Base-by-base conservation (phyloP, 2,888 invertebrate species). In the Orthonychiurus folsomi region DNA sequence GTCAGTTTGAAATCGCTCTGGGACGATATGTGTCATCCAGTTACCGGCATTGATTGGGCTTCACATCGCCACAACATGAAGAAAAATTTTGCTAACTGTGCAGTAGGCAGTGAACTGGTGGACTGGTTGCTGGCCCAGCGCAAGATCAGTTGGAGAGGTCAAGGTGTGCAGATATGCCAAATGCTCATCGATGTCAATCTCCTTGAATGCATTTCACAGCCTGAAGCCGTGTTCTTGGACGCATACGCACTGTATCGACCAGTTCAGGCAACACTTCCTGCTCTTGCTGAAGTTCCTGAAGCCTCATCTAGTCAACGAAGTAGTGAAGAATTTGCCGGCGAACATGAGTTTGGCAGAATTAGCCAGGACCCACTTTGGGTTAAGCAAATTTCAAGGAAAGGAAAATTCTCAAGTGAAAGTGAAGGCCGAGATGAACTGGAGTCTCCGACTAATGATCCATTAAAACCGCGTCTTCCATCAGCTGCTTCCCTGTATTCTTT, bases 41-140 rank as follows among this genome's bases (percentile, higher is more conserved):
- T 77, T 47, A 78, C 80, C 60, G 84, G 85, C 3, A 78, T 86
- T 28, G 78, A 80, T 62, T 77, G 85, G 69, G 82, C 82, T 70
- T 83, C 81, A 20, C 84, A 85, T 73, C 79, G 89, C 65, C 85
- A 87, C 74, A 82, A 88, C 58, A 68, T 69, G 24, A 79, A 89
- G 21, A 83, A 87, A 66, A 85, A 85, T 66, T 88, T 87, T 76
- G 82, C 82, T 64, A 84, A 84, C 58, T 89, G 89, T 69, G 86
- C 90, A 78, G 80, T 86, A 20, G 91, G 90, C 1, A 85, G 84
- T 63, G 88, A 90, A 74, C 78, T 92, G 15, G 84, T 91, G 2
- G 89, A 90, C 74, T 92, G 91, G 91, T 80, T 92, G 21, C 83
- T 89, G 74, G 82, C 84, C 59, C 86, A 88, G 73, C 86, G 88